Evolutionary conservation across 1,140 invertebrate species (phyloP).

Genomic region (Macrosteles quadrilineatus): DNA sequence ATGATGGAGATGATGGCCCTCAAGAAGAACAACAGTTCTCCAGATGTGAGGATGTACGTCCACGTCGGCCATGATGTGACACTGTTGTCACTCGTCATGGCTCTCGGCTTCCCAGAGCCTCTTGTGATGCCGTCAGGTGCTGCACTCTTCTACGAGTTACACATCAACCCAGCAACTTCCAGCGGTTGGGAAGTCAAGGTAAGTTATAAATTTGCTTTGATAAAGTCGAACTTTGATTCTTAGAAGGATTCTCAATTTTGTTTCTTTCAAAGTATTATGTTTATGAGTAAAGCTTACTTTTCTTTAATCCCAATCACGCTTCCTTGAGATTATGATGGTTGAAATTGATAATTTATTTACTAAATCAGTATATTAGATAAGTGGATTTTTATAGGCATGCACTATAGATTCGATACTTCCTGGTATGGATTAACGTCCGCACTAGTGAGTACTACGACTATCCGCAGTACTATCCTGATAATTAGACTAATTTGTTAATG

Average conservation of each 20-base stretch:
- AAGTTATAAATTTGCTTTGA: background rate
- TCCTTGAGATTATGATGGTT: background rate
- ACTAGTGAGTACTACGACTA: too few species aligned
- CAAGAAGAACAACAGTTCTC: background rate
- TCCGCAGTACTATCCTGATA: too few species aligned
- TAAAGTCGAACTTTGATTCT: background rate
- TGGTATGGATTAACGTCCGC: too few species aligned
- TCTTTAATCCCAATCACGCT: background rate
- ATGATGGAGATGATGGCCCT: background rate
- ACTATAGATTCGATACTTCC: too few species aligned
- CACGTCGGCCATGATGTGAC: conserved; percentile 5
- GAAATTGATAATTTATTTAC: background rate
- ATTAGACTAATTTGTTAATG: too few species aligned
- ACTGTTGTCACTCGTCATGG: background rate
- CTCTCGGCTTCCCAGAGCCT: background rate
- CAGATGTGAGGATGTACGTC: background rate
- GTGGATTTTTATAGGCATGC: background rate
- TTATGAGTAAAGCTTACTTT: background rate
- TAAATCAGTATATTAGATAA: background rate
- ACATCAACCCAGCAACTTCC: background rate
- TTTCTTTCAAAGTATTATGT: background rate
- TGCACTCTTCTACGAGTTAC: background rate
- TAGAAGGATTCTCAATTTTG: background rate
- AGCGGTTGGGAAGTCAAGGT: conserved; percentile 13
- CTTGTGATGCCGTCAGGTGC: background rate